Base-by-base conservation (phyloP, 92 coral and sea anemone species). In the Zoanthus sociatus region DNA sequence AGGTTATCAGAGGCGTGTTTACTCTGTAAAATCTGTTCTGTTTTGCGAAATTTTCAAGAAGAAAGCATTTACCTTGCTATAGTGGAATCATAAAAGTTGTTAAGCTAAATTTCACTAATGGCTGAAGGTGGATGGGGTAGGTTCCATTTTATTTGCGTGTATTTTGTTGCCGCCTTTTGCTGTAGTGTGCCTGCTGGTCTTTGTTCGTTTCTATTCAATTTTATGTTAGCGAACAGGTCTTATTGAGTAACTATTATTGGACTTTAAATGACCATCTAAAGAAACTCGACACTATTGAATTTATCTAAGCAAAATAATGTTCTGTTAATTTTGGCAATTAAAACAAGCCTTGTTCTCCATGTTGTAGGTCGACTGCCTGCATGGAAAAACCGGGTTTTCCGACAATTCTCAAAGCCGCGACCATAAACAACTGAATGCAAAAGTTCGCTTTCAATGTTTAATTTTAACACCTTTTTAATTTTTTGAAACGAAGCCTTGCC, bases 121-220 rank as follows among this genome's bases (percentile, higher is more conserved):
- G 85, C 85, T 44, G 85, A 81, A 81, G 76, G 85, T 2, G 85
- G 85, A 66, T 81, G 85, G 85, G 85, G 85, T 81, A 81, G 75
- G 85, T 81, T 13, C 10, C 6, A 9, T 67, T 81, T 81, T 58
- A 60, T 20, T 45, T 11, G 32, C 63, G 18, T 18, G 58, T 12
- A 10, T 7, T 17, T 12, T 9, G 54, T 60, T 32, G 33, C 16
- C 7, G 70, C 6, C 45, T 33, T 66, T 18, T 20, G 11, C 50
- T 69, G 20, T 60, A 7, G 73, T 64, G 4, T 2, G 42, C 42
- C 42, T 47, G 7, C 47, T 15, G 7, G 11, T 53, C 42, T 37
- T 37, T 2, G 42, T 54, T 58, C 47, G 37, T 64, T 46, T 14
- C 17, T 30, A 50, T 30, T 30, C 26, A 14, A 8, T 26, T 31